Evolutionary conservation across 2,888 invertebrate species (phyloP), one percentile per base, ranked within the genome.

Genomic region (Lissonota sp.): DNA sequence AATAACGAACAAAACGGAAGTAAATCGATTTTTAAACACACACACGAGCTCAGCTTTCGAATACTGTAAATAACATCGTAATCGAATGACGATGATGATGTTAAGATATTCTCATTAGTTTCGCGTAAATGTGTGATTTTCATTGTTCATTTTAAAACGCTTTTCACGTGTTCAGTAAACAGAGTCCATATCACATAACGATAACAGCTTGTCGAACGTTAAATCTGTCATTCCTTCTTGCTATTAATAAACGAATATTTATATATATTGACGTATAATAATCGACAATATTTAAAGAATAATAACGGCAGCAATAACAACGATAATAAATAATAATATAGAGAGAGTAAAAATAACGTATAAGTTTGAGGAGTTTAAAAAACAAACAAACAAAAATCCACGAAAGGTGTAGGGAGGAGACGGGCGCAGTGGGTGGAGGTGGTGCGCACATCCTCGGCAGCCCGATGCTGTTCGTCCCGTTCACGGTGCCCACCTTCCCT

Each of bases 381-480:
- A 80, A 83, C 77, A 76, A 77, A 82, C 14, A 73, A 83, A 26
- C 1, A 26, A 79, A 82, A 77, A 80, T 80, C 69, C 72, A 73
- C 79, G 77, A 82, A 84, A 92, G 92, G 92, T 92, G 92, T 92
- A 92, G 92, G 92, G 92, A 92, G 91, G 92, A 92, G 89, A 91
- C 91, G 90, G 92, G 91, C 90, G 91, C 91, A 91, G 91, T 91
- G 92, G 92, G 92, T 92, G 92, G 92, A 91, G 86, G 86, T 86
- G 91, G 92, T 92, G 91, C 92, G 90, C 92, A 91, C 90, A 92
- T 92, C 90, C 92, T 92, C 91, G 92, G 92, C 92, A 90, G 92
- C 90, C 92, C 92, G 90, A 92, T 92, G 92, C 92, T 92, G 91
- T 92, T 92, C 92, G 92, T 92, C 87, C 92, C 92, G 90, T 92